Base-by-base conservation (phyloP, 2,888 invertebrate species). In the Dyspetes luteomarginatus region DNA sequence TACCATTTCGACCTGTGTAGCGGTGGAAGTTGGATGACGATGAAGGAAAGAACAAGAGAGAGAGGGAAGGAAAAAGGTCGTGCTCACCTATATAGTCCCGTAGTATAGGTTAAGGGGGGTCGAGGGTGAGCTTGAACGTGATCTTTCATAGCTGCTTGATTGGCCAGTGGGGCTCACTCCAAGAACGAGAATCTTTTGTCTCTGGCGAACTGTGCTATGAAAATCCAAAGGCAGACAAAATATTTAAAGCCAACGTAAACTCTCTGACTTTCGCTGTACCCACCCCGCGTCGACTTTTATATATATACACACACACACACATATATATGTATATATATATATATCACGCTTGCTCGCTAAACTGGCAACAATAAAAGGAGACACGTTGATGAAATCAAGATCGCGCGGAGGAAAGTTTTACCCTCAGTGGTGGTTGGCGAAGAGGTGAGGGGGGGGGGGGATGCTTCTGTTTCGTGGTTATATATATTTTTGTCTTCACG, bases 121-220 rank as follows among this genome's bases (percentile, higher is more conserved):
- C 24, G 74, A 30, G 73, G 83, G 65, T 82, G 83, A 86, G 86
- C 83, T 83, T 88, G 90, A 86, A 91, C 91, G 91, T 91, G 91
- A 91, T 91, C 91, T 91, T 91, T 91, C 90, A 91, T 90, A 89
- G 90, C 87, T 85, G 89, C 89, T 90, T 91, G 91, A 91, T 91
- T 91, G 91, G 89, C 88, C 88, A 62, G 89, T 87, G 88, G 67
- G 79, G 64, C 50, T 45, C 36, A n/a, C n/a, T 17, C 78, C 69
- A 67, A 67, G 82, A 56, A 85, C 60, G 90, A 36, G 71, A 85
- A 90, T 87, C 82, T 91, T 87, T 90, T 91, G 91, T 89, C 91
- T 85, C 64, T 17, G 30, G 24, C 41, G 30, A 52, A 55, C 55
- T 9, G 64, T 55, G 17, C 36, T 26, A 43, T 3, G 62, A 28